Percentiles rank a stretch among this genome's conserved stretches.
Evolutionary conservation across 2,797 vertebrate species (phyloP).

Genomic region (Anabas testudineus): DNA sequence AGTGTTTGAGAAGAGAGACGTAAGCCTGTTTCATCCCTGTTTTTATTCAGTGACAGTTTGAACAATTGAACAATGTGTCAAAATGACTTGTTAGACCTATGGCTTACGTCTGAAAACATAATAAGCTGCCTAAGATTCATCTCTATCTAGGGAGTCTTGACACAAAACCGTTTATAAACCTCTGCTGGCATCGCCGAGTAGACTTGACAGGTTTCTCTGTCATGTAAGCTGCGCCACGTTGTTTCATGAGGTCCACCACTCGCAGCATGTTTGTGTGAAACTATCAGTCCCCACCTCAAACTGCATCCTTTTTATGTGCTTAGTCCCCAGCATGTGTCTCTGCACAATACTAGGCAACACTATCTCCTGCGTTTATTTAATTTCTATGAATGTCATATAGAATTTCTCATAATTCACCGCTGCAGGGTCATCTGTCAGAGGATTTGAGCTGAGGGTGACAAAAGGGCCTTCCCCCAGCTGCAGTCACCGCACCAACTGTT

Average conservation of each 20-base stretch:
- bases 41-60: background rate
- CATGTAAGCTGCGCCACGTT: constrained; percentile 12
- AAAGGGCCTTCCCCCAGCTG: constrained; percentile 59
- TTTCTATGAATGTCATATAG: constrained; percentile 77
- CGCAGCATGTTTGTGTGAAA: background rate
- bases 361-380: constrained; percentile 64
- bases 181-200: background rate
- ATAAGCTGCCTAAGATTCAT: constrained; percentile 6
- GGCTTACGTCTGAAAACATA: constrained; percentile 12
- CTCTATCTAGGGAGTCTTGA: background rate
- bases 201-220: constrained; percentile 26
- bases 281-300: constrained; percentile 10
- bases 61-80: constrained; percentile 15
- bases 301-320: constrained; percentile 16
- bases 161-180: constrained; percentile 15
- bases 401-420: constrained; percentile 73
- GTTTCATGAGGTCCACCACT: constrained; percentile 27
- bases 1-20: background rate
- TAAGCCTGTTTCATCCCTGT: background rate
- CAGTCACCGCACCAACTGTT: constrained; percentile 27
- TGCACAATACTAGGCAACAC: constrained; percentile 34
- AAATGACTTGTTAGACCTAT: background rate
- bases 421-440: constrained; percentile 73
- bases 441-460: constrained; percentile 79
- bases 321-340: constrained; percentile 27